These are phyloP conservation scores for Aricia agestis DNA, from an alignment of 1,140 invertebrate genomes.

Conservation along the genomic window DNA sequence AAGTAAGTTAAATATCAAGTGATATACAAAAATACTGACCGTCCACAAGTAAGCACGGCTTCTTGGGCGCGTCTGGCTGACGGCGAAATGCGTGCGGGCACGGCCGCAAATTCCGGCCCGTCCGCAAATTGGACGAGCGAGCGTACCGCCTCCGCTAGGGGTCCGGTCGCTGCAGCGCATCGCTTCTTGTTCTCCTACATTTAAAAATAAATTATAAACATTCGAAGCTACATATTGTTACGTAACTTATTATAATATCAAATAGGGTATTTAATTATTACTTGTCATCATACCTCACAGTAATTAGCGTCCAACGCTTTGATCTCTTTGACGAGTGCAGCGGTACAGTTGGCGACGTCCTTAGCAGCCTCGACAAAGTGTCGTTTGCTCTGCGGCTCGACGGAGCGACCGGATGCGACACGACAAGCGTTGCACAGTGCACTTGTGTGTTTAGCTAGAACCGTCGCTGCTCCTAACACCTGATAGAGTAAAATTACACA, in stretches of 20 bases:
- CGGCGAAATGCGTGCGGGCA: conserved; percentile 92
- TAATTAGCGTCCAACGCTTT: conserved; percentile 94
- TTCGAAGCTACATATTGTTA: no score
- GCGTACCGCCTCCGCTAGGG: conserved; percentile 93
- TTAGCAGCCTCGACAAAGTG: conserved; percentile 99
- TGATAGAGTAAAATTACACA: conserved; percentile 41
- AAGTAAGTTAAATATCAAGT: not conserved
- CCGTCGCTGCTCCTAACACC: conserved; percentile 92
- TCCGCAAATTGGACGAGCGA: conserved; percentile 95
- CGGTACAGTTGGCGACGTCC: conserved; percentile 97
- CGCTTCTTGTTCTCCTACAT: conserved; percentile 78
- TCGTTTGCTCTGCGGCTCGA: conserved; percentile 94
- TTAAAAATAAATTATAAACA: no score
- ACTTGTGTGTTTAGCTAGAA: conserved; percentile 97
- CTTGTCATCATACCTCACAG: conserved; percentile 76
- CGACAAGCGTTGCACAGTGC: conserved; percentile 96
- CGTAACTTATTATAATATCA: not conserved
- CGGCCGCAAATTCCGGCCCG: conserved; percentile 93
- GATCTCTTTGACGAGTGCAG: conserved; percentile 95
- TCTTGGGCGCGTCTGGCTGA: conserved; percentile 88
- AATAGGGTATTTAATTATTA: not conserved
- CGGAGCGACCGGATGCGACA: conserved; percentile 92
- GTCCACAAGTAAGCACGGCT: conserved; percentile 90
- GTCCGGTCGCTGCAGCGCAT: conserved; percentile 89
- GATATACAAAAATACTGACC: conserved; percentile 33